These are phyloP conservation scores for Zaprionus obscuricornis DNA, from an alignment of 2,888 invertebrate genomes.

Conservation along the genomic window DNA sequence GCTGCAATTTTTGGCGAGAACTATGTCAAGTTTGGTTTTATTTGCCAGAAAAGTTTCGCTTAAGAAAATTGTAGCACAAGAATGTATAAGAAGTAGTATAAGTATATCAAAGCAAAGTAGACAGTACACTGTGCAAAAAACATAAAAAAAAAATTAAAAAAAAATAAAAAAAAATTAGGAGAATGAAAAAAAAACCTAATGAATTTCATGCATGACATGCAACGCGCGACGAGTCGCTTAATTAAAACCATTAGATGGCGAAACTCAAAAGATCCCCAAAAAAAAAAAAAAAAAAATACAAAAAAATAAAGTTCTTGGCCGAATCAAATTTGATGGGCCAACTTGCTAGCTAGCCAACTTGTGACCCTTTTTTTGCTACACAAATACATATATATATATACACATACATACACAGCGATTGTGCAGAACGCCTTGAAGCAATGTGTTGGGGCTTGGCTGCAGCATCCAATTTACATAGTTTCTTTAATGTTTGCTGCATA, in stretches of 20 bases:
- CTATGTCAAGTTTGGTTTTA: slow-evolving; percentile 78
- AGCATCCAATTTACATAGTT: slow-evolving; percentile 74
- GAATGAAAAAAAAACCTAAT: slow-evolving; percentile 55
- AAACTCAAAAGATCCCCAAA: slow-evolving; percentile 38
- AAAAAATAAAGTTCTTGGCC: slow-evolving; percentile 48
- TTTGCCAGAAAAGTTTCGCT: slow-evolving; percentile 74
- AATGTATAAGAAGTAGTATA: too few relatives aligned
- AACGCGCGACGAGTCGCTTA: slow-evolving; percentile 69
- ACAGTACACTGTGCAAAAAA: slow-evolving; percentile 16
- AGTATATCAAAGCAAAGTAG: slow-evolving; percentile 61
- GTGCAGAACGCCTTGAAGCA: background rate
- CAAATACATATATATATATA: background rate
- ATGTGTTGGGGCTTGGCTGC: too few relatives aligned
- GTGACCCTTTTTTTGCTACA: too few relatives aligned
- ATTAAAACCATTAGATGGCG: slow-evolving; percentile 73
- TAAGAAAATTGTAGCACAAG: slow-evolving; percentile 67
- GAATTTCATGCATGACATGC: slow-evolving; percentile 76
- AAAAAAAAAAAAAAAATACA: too few relatives aligned
- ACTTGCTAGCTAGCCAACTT: too few relatives aligned
- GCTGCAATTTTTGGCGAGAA: slow-evolving; percentile 76
- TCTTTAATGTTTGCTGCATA: slow-evolving; percentile 81
- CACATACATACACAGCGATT: background rate
- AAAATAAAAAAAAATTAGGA: slow-evolving; percentile 23
- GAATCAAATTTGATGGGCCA: slow-evolving; percentile 58
- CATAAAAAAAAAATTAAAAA: too few relatives aligned